These are phyloP conservation scores for Acipenser transmontanus DNA, from an alignment of 2,797 vertebrate genomes.

Conservation along the genomic window DNA sequence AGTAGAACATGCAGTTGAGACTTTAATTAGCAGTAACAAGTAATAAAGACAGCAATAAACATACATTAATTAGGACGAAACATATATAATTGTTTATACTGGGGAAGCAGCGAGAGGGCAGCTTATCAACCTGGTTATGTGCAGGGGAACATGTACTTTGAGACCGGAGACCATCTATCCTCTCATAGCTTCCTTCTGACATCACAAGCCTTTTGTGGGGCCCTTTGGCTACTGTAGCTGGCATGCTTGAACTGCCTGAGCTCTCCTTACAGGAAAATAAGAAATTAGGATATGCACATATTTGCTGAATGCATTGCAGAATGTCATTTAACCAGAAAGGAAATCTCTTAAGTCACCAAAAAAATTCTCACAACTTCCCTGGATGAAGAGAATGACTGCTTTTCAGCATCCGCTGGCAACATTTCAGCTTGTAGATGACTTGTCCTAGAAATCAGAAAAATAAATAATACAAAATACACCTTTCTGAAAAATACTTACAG, in stretches of 20 bases:
- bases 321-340: neutral
- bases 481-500: neutral
- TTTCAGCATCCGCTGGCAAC: neutral
- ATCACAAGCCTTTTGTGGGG: neutral
- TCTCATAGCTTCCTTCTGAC: neutral
- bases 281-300: neutral
- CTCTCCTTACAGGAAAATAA: neutral
- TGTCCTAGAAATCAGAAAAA: neutral
- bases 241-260: neutral
- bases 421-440: neutral
- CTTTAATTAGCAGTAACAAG: too few species aligned
- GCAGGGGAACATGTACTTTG: too few species aligned
- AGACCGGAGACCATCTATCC: neutral
- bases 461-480: neutral
- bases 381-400: constrained; percentile 15
- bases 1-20: too few species aligned
- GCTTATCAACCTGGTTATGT: too few species aligned
- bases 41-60: too few species aligned
- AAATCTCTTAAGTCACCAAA: constrained; percentile 11
- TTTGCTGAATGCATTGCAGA: neutral
- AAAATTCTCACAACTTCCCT: constrained; percentile 6
- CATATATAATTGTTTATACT: too few species aligned
- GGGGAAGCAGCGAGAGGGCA: too few species aligned
- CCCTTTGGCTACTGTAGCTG: neutral
- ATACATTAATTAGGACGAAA: too few species aligned